Base-by-base conservation (phyloP, 92 coral and sea anemone genomes). In the Palythoa grandiflora region DNA sequence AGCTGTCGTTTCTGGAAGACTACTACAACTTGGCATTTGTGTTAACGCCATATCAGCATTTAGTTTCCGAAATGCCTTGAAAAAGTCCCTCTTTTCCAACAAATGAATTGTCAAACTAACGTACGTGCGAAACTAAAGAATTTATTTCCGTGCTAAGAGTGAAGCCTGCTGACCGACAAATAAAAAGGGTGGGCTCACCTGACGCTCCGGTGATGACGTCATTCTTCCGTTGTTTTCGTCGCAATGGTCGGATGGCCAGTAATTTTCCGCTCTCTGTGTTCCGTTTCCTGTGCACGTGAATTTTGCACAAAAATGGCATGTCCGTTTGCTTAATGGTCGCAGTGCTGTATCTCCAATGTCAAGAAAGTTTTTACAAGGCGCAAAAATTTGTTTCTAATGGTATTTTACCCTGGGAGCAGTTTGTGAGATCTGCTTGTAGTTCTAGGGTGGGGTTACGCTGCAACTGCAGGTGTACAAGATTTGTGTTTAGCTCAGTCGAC, bases 21-120 rank as follows among this genome's bases (percentile, higher is more conserved):
- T 80, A 57, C 72, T 83, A 74, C 75, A 91, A 87, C 87, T 94
- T 50, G 74, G 86, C 86, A 92, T 53, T 84, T 94, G 96, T 83
- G 92, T 95, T 87, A 94, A 93, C 61, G 98, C 98, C 98, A 94
- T 94, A 84, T 59, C 48, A 39, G 54, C 88, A 5, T 40, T 44
- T 35, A 75, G 52, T 68, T 54, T 73, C 20, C 73, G 39, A 66
- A 21, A 50, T n/a, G 38, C 44, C 19, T 21, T 63, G 86, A 80
- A 80, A 28, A 14, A 53, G 48, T 65, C 76, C 75, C 36, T 48
- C 28, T 84, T 84, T 66, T 50, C 48, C 39, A 7, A 16, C 83
- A 55, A 57, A 20, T 35, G 37, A 44, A 28, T 28, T 60, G 20
- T 36, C 38, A 51, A 57, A 40, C 47, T n/a, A 39, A 13, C 5